Evolutionary conservation across 1,140 invertebrate species (phyloP), one percentile per base, ranked within the genome.

Genomic region (Drosophila nikananu): DNA sequence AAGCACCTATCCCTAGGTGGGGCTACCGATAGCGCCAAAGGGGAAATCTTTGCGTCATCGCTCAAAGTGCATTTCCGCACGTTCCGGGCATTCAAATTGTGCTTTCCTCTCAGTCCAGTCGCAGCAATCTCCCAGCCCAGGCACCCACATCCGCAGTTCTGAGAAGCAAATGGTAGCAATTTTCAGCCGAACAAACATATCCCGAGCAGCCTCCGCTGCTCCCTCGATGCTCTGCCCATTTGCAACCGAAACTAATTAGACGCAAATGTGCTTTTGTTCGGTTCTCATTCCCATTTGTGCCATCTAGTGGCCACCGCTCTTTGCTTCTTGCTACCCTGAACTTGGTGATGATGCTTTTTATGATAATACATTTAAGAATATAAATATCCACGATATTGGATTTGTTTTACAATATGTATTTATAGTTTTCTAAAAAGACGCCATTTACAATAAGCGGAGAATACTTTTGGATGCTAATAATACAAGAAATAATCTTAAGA

Each of bases 71-170:
- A 90, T 91, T 91, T 91, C 86, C 86, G 76, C 87, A 91, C 86
- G 86, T 87, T 81, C 83, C 37, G 12, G 59, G 72, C 80, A 78
- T 90, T 80, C 67, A 65, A 77, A 63, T 73, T 51, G 58, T 57
- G 59, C 62, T 80, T 73, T 91, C 63, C 64, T 86, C 65, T 61
- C 65, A 79, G 59, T 72, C 66, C 63, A 86, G 55, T 72, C 66
- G 35, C 57, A 86, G 83, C 66, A 86, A 87, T 80, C 74, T 70
- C 19, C 60, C 52, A 46, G 37, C 52, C 41, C 23, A 59, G 55
- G 73, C 64, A 76, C 78, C 54, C 59, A 77, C 80, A 92, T 92
- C 91, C 91, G 91, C 84, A 83, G 79, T 92, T 92, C 91, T 89
- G 58, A 86, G 91, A 92, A 92, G 81, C 86, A 83, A 90, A 90